These are phyloP conservation scores for Chaitophorus viminalis DNA, from an alignment of 2,888 invertebrate species.

Conservation along the genomic window DNA sequence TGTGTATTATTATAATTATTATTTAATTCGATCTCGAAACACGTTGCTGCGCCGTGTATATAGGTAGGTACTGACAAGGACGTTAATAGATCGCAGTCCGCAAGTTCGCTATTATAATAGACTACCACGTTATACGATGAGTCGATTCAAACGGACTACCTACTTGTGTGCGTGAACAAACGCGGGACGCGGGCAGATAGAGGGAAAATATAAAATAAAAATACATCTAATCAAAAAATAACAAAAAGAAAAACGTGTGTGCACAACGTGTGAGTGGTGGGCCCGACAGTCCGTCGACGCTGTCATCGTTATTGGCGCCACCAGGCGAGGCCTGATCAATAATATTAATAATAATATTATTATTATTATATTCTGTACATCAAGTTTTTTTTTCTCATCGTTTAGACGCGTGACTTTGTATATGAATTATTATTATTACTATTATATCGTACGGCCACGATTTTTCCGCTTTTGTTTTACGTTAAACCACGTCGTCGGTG, in stretches of 20 bases:
- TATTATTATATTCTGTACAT: neutral
- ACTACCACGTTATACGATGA: neutral
- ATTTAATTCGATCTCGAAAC: constrained; percentile 45
- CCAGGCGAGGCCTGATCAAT: constrained; percentile 19
- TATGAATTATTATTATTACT: neutral
- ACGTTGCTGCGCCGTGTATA: neutral
- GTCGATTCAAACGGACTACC: constrained; percentile 15
- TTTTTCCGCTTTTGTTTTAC: neutral
- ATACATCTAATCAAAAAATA: constrained; percentile 36
- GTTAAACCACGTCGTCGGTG: neutral
- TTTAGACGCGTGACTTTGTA: neutral
- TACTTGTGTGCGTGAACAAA: neutral
- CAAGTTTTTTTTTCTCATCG: neutral
- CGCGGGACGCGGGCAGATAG: neutral
- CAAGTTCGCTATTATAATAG: neutral
- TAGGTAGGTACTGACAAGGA: constrained; percentile 43
- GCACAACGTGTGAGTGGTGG: neutral
- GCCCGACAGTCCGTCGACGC: neutral
- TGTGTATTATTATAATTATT: constrained; percentile 30
- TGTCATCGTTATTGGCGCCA: constrained; percentile 48
- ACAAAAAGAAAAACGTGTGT: neutral
- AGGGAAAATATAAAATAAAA: neutral
- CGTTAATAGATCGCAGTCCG: constrained; percentile 33
- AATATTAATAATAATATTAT: neutral
- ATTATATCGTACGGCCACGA: neutral